Evolutionary conservation across 2,888 invertebrate species (phyloP), one percentile per base, ranked within the genome.

Genomic region (Rotaria sp.): DNA sequence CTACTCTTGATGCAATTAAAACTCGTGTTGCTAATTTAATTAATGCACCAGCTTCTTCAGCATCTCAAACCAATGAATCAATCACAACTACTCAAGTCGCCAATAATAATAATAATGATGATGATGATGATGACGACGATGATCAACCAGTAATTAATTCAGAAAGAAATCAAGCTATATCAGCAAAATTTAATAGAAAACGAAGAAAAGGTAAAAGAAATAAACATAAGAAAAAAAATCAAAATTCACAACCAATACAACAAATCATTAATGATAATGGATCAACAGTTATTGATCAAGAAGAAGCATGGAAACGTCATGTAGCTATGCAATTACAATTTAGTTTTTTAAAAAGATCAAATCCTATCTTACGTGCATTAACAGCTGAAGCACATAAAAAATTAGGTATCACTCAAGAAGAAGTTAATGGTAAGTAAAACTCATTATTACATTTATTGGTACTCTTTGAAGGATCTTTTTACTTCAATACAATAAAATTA

Each of bases 341-440:
- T 18, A 80, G 80, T 80, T 80, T 80, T 80, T 80, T 80, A 13
- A 41, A 80, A 45, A 26, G 13, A n/a, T 80, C 80, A 10, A 80
- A 80, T 80, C 80, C 80, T 26, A 41, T 80, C n/a, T 41, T 80
- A 80, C 41, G 45, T n/a, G 80, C 80, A 26, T 45, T 80, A 24
- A 80, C 80, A 80, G 41, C 45, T 45, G 80, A 80, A n/a, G 80
- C 80, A 45, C 80, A 80, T n/a, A 80, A 80, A 41, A 80, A 80
- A 45, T 45, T 80, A 45, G 80, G 80, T n/a, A 35, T 80, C 11
- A 41, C 10, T 80, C 18, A 67, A 67, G 67, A 67, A 4, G 35
- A 67, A 35, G 35, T 67, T 13, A 67, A 21, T 67, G 67, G 67
- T 67, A 67, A 67, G n/a, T n/a, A 57, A 2, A 3, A 41, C 8